Conservation (phyloP, 2,797 vertebrate genomes). For the Lutjanus campechanus region DNA sequence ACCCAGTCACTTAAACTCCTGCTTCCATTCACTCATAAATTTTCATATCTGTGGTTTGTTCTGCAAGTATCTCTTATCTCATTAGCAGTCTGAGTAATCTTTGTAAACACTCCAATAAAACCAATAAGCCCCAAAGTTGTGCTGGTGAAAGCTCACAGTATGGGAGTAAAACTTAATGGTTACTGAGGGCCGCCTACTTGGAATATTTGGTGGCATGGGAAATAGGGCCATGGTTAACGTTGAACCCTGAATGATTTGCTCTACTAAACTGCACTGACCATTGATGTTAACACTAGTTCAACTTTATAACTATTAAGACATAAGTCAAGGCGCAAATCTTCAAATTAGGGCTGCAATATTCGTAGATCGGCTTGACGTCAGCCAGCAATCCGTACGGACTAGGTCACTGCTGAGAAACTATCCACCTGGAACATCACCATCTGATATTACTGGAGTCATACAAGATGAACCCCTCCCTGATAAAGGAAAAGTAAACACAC, state of each 20-base stretch:
- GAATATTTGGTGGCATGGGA: too few species aligned
- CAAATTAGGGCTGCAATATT: conserved; percentile 7
- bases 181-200: too few species aligned
- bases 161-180: too few species aligned
- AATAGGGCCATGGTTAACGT: too few species aligned
- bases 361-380: conserved; percentile 14
- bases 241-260: neutral
- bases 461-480: neutral
- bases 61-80: too few species aligned
- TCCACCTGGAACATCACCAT: neutral
- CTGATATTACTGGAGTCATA: neutral
- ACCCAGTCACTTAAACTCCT: too few species aligned
- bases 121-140: too few species aligned
- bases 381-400: neutral
- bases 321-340: neutral
- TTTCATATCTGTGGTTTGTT: too few species aligned
- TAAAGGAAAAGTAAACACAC: conserved; percentile 3
- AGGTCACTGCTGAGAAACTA: conserved; percentile 20
- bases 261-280: neutral
- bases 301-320: neutral
- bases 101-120: too few species aligned
- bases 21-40: too few species aligned
- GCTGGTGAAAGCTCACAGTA: too few species aligned
- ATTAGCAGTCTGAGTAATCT: too few species aligned
- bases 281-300: neutral